Evolutionary conservation across 1,140 invertebrate species (phyloP).

Genomic region (Aradophagus sp.): DNA sequence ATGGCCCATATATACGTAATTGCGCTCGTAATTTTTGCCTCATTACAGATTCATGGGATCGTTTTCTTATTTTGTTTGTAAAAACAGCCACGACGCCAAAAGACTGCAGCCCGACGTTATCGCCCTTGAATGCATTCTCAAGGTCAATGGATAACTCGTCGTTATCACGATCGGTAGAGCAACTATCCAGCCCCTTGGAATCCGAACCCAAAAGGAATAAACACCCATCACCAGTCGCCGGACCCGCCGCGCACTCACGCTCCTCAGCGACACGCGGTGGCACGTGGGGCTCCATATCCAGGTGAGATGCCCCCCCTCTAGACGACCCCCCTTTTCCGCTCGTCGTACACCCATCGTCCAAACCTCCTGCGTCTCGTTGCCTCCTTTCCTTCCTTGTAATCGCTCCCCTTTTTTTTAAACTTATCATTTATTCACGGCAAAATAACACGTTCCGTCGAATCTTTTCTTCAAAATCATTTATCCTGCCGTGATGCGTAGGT

Average conservation of each 20-base stretch:
- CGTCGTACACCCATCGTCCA: too few relatives aligned
- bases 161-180: constrained; percentile 86
- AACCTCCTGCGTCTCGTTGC: too few relatives aligned
- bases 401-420: constrained; percentile 1
- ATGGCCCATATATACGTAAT: constrained; percentile 35
- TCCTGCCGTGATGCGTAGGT: constrained; percentile 27
- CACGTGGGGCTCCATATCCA: constrained; percentile 76
- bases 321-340: too few relatives aligned
- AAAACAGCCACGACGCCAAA: constrained; percentile 84
- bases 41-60: constrained; percentile 38
- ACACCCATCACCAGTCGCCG: constrained; percentile 65
- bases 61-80: constrained; percentile 47
- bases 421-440: constrained; percentile 35
- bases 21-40: constrained; percentile 16
- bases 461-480: constrained; percentile 45
- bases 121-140: constrained; percentile 86
- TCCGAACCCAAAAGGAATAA: constrained; percentile 75
- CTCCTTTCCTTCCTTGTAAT: constrained; percentile 1
- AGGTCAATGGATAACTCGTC: constrained; percentile 83
- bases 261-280: constrained; percentile 73
- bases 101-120: constrained; percentile 87
- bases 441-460: constrained; percentile 40
- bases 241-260: constrained; percentile 71
- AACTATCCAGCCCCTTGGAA: constrained; percentile 80
- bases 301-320: constrained; percentile 61